Evolutionary conservation across 2,113 vertebrate species (phyloP).

Genomic region (Oenanthe melanoleuca): DNA sequence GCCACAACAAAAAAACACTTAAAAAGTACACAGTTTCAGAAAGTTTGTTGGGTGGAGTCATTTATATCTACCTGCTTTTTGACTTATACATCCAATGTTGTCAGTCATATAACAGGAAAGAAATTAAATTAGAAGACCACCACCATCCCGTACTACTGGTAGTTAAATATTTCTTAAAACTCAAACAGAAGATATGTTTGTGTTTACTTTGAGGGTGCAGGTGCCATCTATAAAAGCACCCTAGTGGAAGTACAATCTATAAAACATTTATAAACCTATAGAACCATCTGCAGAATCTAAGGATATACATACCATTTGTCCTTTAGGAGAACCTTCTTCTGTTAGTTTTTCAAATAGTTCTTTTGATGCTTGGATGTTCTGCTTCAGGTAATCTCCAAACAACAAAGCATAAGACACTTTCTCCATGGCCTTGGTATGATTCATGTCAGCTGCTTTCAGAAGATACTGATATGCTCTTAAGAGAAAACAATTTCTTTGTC

Average conservation of each 20-base stretch:
- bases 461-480: conserved; percentile 90
- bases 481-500: conserved; percentile 39
- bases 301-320: conserved; percentile 83
- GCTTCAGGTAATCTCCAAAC: conserved; percentile 92
- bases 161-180: not conserved
- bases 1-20: not conserved
- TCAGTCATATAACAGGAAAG: not conserved
- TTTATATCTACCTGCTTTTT: not conserved
- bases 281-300: not conserved
- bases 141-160: not conserved
- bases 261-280: not conserved
- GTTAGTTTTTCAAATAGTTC: conserved; percentile 93
- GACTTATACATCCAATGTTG: not conserved
- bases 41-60: not conserved
- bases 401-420: conserved; percentile 93
- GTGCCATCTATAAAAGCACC: not conserved
- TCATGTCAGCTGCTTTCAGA: conserved; percentile 86
- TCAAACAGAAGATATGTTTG: not conserved
- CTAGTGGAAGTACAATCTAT: not conserved
- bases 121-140: not conserved
- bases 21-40: not conserved
- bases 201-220: not conserved
- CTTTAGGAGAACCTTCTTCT: conserved; percentile 92
- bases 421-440: conserved; percentile 93
- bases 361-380: conserved; percentile 87